Base-by-base conservation (phyloP, 2,888 invertebrate species). In the Apotomis capreana region DNA sequence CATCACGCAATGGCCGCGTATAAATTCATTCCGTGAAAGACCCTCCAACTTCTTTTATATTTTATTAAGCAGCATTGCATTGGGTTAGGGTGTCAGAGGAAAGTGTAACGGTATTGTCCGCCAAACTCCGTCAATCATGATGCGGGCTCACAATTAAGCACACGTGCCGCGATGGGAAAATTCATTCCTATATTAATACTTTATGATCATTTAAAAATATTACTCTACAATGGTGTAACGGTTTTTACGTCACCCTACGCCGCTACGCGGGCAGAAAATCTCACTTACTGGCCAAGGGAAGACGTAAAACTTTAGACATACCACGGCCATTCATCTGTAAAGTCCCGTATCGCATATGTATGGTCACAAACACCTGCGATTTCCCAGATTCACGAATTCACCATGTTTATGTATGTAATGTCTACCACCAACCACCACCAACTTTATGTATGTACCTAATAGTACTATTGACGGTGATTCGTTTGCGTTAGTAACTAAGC, bases 121-220 rank as follows among this genome's bases (percentile, higher is more conserved):
- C 80, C 77, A 81, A 84, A 84, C 84, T 86, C 78, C 84, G 88
- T 88, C 89, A 92, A 92, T 91, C 90, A 90, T 79, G 82, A 93
- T 93, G 92, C 92, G 92, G 92, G 92, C 79, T 72, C 84, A 86
- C 89, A 91, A 93, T 91, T 90, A 87, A 84, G 76, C 79, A 84
- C 92, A 93, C 92, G 92, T 88, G 93, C 86, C 92, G 83, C 72
- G 75, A 76, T 84, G 85, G 84, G 87, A 87, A 76, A 87, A 82
- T 80, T 81, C 84, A 86, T 87, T 86, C 86, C 85, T 88, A 88
- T 83, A 86, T 84, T 87, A 89, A 90, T 90, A 90, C 84, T 90
- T 84, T 81, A 87, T 79, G 81, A 80, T 78, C 80, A 75, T 87
- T 88, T 83, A 79, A 85, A 86, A 82, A 67, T 74, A 68, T 68